Percentiles rank a stretch among this genome's conserved stretches.
Conservation (phyloP, 2,888 invertebrate species). For the Orgyia antiqua region DNA sequence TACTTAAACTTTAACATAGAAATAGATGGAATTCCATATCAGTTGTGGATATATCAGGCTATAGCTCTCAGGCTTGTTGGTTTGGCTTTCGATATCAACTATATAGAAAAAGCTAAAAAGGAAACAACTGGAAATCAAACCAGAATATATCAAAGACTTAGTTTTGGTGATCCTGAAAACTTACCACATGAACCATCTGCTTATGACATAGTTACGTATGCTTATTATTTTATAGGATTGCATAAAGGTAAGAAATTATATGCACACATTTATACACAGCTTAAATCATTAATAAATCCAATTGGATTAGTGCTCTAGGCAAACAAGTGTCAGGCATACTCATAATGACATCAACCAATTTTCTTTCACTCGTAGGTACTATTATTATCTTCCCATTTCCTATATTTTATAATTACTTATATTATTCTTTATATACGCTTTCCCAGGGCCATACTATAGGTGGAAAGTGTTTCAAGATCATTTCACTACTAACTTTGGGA, state of each 20-base stretch:
- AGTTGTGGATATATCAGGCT: constrained; percentile 88
- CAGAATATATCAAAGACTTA: constrained; percentile 13
- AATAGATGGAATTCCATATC: constrained; percentile 78
- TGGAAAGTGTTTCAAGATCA: constrained; percentile 87
- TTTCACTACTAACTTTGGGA: constrained; percentile 75
- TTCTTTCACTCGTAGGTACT: too few relatives aligned
- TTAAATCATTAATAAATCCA: too few relatives aligned
- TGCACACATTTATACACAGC: too few relatives aligned
- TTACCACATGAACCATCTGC: constrained; percentile 58
- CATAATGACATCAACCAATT: too few relatives aligned
- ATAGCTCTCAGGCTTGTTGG: constrained; percentile 90
- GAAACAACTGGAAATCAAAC: constrained; percentile 32
- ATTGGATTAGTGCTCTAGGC: too few relatives aligned
- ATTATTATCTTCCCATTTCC: too few relatives aligned
- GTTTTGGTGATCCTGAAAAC: not conserved
- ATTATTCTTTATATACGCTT: too few relatives aligned
- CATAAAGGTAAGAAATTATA: constrained; percentile 85
- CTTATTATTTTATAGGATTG: constrained; percentile 89
- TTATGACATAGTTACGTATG: constrained; percentile 85
- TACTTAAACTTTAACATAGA: constrained; percentile 84
- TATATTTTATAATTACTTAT: too few relatives aligned
- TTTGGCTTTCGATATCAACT: constrained; percentile 87
- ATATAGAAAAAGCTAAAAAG: constrained; percentile 26
- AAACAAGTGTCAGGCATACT: too few relatives aligned
- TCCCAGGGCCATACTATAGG: constrained; percentile 90